Conservation (phyloP, 64 coral and sea anemone species). For the Actinia equina region DNA sequence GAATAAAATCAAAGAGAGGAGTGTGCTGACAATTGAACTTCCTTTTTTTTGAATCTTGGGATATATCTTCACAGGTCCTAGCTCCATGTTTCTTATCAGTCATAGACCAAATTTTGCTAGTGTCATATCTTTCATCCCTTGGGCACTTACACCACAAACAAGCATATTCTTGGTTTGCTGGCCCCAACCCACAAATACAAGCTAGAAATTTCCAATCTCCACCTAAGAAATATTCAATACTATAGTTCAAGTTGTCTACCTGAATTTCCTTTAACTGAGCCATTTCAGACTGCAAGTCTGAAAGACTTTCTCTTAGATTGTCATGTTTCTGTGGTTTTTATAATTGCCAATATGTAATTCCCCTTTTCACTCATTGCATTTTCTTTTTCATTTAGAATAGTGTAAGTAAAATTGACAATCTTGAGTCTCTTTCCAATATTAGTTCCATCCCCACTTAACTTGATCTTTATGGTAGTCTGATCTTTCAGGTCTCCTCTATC, state of each 20-base stretch:
- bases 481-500: conserved; percentile 23
- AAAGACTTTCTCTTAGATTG: conserved; percentile 33
- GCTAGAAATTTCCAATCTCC: conserved; percentile 39
- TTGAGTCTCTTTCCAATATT: conserved; percentile 55
- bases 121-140: no score
- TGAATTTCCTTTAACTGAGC: conserved; percentile 13
- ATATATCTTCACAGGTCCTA: no score
- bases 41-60: no score
- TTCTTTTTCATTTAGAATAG: conserved; percentile 53
- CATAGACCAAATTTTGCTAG: no score
- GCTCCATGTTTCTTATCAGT: no score
- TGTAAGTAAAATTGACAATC: conserved; percentile 46
- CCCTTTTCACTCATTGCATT: conserved; percentile 55
- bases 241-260: conserved; percentile 5
- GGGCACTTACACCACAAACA: no score
- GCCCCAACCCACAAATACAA: conserved; percentile 20
- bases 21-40: no score
- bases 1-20: no score
- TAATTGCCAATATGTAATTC: conserved; percentile 41
- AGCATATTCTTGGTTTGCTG: no score
- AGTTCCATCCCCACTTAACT: conserved; percentile 60
- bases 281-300: conserved; percentile 52
- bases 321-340: conserved; percentile 54
- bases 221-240: conserved; percentile 40
- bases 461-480: conserved; percentile 3